Evolutionary conservation across 2,888 invertebrate genomes (phyloP).

Genomic region (Choristoneura rosaceana): DNA sequence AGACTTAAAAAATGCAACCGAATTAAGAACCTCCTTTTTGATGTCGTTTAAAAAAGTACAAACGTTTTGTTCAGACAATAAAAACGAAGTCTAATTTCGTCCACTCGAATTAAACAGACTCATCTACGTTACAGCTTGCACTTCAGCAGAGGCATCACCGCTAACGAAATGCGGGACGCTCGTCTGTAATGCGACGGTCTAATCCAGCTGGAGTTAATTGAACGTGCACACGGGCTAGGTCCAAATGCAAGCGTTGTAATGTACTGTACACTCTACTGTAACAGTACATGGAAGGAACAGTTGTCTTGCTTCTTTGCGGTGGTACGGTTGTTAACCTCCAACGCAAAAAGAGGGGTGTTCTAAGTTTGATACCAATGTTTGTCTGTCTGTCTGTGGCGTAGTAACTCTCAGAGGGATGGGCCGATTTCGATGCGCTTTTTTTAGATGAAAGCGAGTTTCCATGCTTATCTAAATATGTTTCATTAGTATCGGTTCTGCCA

Average conservation of each 20-base stretch:
- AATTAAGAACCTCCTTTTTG: too few species aligned
- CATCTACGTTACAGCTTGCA: slow-evolving; percentile 5
- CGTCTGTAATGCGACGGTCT: slow-evolving; percentile 27
- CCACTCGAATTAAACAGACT: not conserved
- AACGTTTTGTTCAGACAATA: not conserved
- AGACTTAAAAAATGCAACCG: too few species aligned
- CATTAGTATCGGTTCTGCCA: too few species aligned
- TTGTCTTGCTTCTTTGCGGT: not conserved
- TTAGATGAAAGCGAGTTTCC: too few species aligned
- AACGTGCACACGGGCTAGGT: slow-evolving; percentile 23
- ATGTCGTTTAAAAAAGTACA: not conserved
- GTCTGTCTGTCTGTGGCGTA: too few species aligned
- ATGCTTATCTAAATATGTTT: too few species aligned
- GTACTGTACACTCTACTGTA: too few species aligned
- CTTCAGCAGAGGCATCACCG: slow-evolving; percentile 12
- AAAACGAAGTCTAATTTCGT: not conserved
- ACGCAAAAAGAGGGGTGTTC: too few species aligned
- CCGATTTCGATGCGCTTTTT: too few species aligned
- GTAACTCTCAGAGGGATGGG: too few species aligned
- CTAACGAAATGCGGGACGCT: slow-evolving; percentile 6
- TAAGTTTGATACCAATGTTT: too few species aligned
- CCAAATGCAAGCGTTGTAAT: slow-evolving; percentile 8
- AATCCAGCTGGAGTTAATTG: slow-evolving; percentile 32
- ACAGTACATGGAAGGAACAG: slow-evolving; percentile 13
- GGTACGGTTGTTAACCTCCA: too few species aligned